Base-by-base conservation (phyloP, 2,888 invertebrate species). In the Eristalis arbustorum region DNA sequence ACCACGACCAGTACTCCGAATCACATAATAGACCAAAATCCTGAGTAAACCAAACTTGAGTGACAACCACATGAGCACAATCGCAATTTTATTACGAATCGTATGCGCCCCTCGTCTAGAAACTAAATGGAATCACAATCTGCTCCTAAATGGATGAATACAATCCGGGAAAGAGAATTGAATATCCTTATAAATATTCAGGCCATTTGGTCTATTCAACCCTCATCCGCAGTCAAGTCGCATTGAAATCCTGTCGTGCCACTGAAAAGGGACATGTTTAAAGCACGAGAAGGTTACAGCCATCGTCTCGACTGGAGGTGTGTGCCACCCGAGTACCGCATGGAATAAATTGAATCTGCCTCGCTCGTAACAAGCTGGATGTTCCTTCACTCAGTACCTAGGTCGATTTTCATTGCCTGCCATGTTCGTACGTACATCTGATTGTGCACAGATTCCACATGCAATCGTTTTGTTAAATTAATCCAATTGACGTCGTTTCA, bases 381-480 rank as follows among this genome's bases (percentile, higher is more conserved):
- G 0, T 1, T 56, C 1, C 59, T 40, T 18, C 49, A 8, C 18
- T 18, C 49, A 18, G 49, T 18, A 18, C 49, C 18, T 8, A 49
- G 49, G 18, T 49, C 49, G 49, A 18, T 10, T 62, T 37, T 1
- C 42, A 42, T 13, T 4, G 40, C 2, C 14, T n/a, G 14, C 13
- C 6, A 40, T 40, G n/a, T 14, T 49, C 8, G 13, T 37, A 37
- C 34, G 11, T 11, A 37, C 34, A 3, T 18, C 2, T 49, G 18
- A 49, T 49, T 49, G 49, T 49, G 18, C 49, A 49, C 5, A n/a
- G 18, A 49, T 49, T 49, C 49, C 49, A 8, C 49, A 68, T n/a
- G n/a, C 63, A 66, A 40, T n/a, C 37, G 68, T 64, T 63, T 64
- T 68, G 22, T 23, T 18, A 34, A 69, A 76, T 76, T 68, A 62